A percentile compares a stretch with the other conserved stretches of the same genome.
phyloP scores from a whole-genome alignment of 2,113 vertebrate species.

The Chrysemys picta region DNA sequence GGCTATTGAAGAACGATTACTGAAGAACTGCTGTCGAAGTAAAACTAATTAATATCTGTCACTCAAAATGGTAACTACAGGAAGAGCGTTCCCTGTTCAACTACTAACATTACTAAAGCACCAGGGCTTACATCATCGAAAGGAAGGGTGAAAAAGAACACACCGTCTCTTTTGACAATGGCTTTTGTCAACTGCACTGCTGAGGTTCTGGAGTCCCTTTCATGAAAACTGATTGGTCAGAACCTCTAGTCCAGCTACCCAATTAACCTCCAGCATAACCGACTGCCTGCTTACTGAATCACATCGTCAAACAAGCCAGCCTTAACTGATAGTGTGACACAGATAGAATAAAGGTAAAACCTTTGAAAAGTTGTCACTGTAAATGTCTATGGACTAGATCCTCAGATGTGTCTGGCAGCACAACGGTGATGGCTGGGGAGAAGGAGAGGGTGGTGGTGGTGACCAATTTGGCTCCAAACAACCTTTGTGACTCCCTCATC shows the following conservation, averaged over 20 bases:
- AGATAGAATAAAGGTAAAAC: conserved; percentile 7
- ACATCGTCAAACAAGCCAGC: conserved; percentile 44
- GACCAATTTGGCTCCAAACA: neutral
- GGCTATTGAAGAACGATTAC: conserved; percentile 70
- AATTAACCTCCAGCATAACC: conserved; percentile 75
- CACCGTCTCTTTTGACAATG: conserved; percentile 64
- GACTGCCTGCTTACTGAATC: conserved; percentile 38
- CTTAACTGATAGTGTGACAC: conserved; percentile 37
- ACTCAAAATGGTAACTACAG: conserved; percentile 69
- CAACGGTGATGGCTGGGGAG: neutral
- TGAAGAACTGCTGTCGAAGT: conserved; percentile 71
- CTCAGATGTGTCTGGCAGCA: neutral
- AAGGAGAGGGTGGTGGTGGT: neutral
- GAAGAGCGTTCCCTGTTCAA: conserved; percentile 73
- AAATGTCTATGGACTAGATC: neutral
- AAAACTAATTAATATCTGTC: conserved; percentile 82
- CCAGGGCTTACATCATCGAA: conserved; percentile 68
- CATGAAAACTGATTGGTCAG: conserved; percentile 63
- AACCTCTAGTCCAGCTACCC: conserved; percentile 71
- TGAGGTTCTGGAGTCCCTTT: conserved; percentile 67
- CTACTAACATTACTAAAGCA: conserved; percentile 71
- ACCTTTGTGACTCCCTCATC: neutral
- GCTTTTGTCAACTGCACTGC: conserved; percentile 63
- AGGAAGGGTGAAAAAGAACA: conserved; percentile 76
- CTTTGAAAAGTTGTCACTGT: neutral